Conservation (phyloP, 2,888 invertebrate genomes). For the Aradus depressus region DNA sequence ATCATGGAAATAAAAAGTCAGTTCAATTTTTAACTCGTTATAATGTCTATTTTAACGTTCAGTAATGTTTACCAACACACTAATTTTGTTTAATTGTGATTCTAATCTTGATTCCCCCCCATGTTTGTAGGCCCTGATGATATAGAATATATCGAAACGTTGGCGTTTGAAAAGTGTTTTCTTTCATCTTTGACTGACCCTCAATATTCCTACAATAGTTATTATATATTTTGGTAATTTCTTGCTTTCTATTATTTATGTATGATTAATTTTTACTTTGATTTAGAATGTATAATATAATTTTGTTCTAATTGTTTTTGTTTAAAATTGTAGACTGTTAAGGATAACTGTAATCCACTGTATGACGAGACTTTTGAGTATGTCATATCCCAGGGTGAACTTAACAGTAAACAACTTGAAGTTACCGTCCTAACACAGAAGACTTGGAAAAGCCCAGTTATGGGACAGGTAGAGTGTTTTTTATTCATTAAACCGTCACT, state of each 20-base stretch:
- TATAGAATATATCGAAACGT: slow-evolving; percentile 3
- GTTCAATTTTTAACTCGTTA: too few relatives aligned
- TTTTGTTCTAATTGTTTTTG: not conserved
- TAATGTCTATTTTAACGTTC: too few relatives aligned
- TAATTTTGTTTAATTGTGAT: too few relatives aligned
- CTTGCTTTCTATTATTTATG: too few relatives aligned
- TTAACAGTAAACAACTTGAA: slow-evolving; percentile 65
- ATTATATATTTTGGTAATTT: not conserved
- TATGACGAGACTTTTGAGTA: slow-evolving; percentile 90
- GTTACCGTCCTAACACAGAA: slow-evolving; percentile 82
- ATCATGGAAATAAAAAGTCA: too few relatives aligned
- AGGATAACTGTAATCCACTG: slow-evolving; percentile 81
- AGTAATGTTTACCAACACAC: too few relatives aligned
- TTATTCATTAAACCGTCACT: too few relatives aligned
- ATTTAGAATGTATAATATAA: not conserved
- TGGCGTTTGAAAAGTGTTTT: too few relatives aligned
- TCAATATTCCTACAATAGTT: too few relatives aligned
- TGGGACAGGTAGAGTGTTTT: slow-evolving; percentile 57
- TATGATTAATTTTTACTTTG: slow-evolving; percentile 1
- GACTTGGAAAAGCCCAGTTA: slow-evolving; percentile 68
- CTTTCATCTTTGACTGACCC: too few relatives aligned
- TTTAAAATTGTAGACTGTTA: slow-evolving; percentile 46
- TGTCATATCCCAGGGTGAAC: slow-evolving; percentile 66
- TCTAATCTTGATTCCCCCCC: too few relatives aligned
- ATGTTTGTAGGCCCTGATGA: slow-evolving; percentile 14